Evolutionary conservation across 2,888 invertebrate genomes (phyloP).

Genomic region (Pseudococcus longispinus): DNA sequence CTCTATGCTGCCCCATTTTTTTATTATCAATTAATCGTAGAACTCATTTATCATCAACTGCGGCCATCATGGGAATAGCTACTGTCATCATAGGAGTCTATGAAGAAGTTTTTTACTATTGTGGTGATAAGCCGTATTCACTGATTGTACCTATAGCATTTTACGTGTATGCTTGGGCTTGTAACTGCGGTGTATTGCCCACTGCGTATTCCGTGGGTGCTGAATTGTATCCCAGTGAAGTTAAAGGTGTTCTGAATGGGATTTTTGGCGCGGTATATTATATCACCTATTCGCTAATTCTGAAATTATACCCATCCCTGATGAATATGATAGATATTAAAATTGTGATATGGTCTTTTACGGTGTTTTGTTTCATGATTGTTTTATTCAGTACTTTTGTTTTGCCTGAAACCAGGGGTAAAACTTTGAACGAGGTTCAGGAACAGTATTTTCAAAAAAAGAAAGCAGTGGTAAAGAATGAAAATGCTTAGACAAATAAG

Average conservation of each 20-base stretch:
- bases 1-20: neutral
- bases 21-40: neutral
- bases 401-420: slow-evolving; percentile 30
- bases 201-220: neutral
- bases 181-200: neutral
- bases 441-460: slow-evolving; percentile 35
- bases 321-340: neutral
- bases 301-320: neutral
- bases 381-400: neutral
- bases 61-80: neutral
- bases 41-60: neutral
- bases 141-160: neutral
- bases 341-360: neutral
- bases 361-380: neutral
- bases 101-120: neutral
- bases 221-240: slow-evolving; percentile 31
- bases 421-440: slow-evolving; percentile 32
- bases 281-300: neutral
- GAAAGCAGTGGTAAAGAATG: neutral
- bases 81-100: neutral
- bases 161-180: neutral
- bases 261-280: neutral
- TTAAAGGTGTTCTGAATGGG: neutral
- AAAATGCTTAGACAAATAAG: neutral
- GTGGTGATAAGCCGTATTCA: neutral